These are phyloP conservation scores for Salvelinus sp. DNA, from an alignment of 2,113 vertebrate genomes.

Conservation along the genomic window DNA sequence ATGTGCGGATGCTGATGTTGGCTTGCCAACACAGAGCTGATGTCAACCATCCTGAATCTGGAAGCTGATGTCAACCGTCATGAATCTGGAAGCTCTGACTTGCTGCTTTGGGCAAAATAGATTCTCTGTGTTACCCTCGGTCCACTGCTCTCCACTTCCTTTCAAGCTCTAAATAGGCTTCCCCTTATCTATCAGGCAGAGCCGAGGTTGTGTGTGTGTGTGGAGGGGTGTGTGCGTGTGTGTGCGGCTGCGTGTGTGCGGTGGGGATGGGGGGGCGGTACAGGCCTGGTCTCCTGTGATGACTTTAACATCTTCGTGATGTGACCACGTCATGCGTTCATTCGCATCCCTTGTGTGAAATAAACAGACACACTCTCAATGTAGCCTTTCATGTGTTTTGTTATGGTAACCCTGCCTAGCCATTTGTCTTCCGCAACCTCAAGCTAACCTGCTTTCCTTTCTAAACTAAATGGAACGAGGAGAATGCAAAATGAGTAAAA, in stretches of 20 bases:
- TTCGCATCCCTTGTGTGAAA: conserved; percentile 17
- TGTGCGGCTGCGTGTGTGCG: no score
- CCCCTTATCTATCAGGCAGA: not conserved
- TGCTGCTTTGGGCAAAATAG: not conserved
- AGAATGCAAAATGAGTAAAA: conserved; percentile 30
- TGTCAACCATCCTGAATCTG: conserved; percentile 11
- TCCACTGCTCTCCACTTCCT: not conserved
- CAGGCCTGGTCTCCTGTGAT: conserved; percentile 20
- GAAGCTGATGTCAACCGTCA: not conserved
- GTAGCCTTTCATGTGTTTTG: conserved; percentile 37
- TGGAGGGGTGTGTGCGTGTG: no score
- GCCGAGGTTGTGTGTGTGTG: not conserved
- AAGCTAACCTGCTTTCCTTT: conserved; percentile 6
- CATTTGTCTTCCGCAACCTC: conserved; percentile 38
- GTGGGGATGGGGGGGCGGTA: not conserved
- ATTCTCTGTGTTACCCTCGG: not conserved
- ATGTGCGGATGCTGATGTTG: conserved; percentile 55
- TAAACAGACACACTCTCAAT: conserved; percentile 27
- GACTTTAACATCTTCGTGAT: conserved; percentile 39
- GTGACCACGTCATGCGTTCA: conserved; percentile 23
- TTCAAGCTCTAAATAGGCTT: not conserved
- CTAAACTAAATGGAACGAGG: conserved; percentile 26
- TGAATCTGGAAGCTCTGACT: conserved; percentile 1
- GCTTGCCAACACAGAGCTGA: conserved; percentile 36
- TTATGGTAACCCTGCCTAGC: conserved; percentile 41